Conservation (phyloP, 2,888 invertebrate species). For the Coecobrya sp. region DNA sequence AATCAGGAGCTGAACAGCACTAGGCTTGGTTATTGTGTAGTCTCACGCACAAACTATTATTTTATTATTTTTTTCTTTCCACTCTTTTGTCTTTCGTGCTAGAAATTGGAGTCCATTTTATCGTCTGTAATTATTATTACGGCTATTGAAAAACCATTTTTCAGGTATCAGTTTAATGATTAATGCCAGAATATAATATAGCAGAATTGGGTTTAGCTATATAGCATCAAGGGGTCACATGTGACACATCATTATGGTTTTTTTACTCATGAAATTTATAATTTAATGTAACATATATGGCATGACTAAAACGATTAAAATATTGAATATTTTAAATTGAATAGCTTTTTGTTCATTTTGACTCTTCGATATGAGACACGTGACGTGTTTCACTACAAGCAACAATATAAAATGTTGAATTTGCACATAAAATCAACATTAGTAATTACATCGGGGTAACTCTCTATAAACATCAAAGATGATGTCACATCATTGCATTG, state of each 20-base stretch:
- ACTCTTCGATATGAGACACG: too few species aligned
- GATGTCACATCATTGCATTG: too few species aligned
- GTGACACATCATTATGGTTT: too few species aligned
- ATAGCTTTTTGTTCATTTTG: too few species aligned
- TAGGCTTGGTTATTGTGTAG: too few species aligned
- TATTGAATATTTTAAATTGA: too few species aligned
- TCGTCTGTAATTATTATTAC: background rate
- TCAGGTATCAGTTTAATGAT: background rate
- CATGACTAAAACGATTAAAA: background rate
- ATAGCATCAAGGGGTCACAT: background rate
- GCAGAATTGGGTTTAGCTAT: background rate
- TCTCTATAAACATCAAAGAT: too few species aligned
- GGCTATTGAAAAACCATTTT: background rate
- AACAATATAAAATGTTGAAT: too few species aligned
- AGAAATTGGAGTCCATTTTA: background rate
- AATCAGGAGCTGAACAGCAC: too few species aligned
- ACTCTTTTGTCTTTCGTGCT: background rate
- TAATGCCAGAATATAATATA: background rate
- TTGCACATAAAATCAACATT: too few species aligned
- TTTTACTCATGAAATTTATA: background rate
- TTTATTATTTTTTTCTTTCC: background rate
- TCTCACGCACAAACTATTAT: constrained; percentile 32
- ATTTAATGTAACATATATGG: background rate
- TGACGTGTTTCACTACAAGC: too few species aligned
- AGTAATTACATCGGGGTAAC: too few species aligned